Percentiles rank a stretch among this genome's conserved stretches.
These are phyloP conservation scores for Ammospiza caudacuta DNA, from an alignment of 2,113 vertebrate species.

Conservation along the genomic window DNA sequence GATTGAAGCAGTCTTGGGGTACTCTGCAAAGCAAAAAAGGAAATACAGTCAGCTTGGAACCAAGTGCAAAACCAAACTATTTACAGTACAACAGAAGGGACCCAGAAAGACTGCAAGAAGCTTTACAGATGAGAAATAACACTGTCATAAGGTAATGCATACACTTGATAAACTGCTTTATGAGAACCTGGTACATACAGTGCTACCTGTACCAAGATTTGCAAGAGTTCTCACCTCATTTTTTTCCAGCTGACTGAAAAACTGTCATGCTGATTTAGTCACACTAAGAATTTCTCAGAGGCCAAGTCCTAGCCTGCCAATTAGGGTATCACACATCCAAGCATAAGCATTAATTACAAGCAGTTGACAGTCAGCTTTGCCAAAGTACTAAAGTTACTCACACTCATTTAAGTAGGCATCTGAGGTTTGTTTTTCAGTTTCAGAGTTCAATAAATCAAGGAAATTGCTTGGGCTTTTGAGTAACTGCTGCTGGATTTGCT, in stretches of 20 bases:
- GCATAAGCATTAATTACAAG: not conserved
- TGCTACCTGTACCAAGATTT: not conserved
- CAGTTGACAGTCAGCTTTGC: not conserved
- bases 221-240: not conserved
- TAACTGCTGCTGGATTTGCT: not conserved
- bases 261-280: not conserved
- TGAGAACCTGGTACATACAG: not conserved
- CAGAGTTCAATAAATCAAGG: not conserved
- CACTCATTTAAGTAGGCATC: not conserved
- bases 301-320: not conserved
- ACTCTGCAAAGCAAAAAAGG: not conserved
- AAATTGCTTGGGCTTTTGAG: not conserved
- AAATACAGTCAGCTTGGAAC: not conserved
- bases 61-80: not conserved
- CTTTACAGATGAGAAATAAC: not conserved
- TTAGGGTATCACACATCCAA: not conserved
- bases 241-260: not conserved
- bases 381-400: not conserved
- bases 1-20: not conserved
- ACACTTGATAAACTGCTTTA: not conserved
- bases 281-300: not conserved
- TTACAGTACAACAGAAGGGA: not conserved
- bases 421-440: not conserved
- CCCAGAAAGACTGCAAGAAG: not conserved
- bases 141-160: not conserved